Base-by-base conservation (phyloP, 2,113 vertebrate species). In the Gracilinanus agilis region DNA sequence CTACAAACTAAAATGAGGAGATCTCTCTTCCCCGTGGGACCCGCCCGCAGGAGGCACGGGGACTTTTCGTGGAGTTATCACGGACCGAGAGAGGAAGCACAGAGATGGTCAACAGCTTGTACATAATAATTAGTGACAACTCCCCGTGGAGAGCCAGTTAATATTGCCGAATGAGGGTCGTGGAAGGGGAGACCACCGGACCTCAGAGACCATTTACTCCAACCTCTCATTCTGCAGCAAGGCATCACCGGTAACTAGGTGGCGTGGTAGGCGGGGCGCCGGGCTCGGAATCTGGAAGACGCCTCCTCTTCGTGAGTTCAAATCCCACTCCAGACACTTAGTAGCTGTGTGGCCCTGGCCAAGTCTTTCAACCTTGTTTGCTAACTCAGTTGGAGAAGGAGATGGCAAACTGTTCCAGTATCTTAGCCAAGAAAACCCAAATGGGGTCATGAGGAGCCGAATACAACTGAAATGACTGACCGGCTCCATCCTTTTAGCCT, bases 21-120 rank as follows among this genome's bases (percentile, higher is more conserved):
- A n/a, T 92, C 94, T 95, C 96, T 94, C 0, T 0, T 98, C 56
- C 25, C 97, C 95, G 94, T 97, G 95, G 97, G 97, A 97, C 97
- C 95, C 0, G 93, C 54, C 93, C 96, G 53, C 24, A 56, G 90
- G 93, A 96, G 44, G 88, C 49, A 21, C 89, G 92, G 61, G 90
- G 96, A 61, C 67, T 58, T 9, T 56, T 90, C 90, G 75, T 75
- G 40, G 54, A 58, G 8, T n/a, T 55, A 29, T 55, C 21, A 1
- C 54, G 90, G 89, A 93, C 54, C 27, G 53, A 93, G 67, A 53
- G 4, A 88, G 92, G 94, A 53, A 90, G 40, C 67, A 90, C 34
- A 89, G 94, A 94, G 92, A 49, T 53, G 27, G 34, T 75, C 0
- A 4, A 55, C 54, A 44, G 75, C 89, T 95, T 94, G 6, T n/a